A percentile compares a stretch with the other conserved stretches of the same genome.
These are phyloP conservation scores for Nannospalax galili DNA, from an alignment of 2,113 vertebrate genomes.

Conservation along the genomic window DNA sequence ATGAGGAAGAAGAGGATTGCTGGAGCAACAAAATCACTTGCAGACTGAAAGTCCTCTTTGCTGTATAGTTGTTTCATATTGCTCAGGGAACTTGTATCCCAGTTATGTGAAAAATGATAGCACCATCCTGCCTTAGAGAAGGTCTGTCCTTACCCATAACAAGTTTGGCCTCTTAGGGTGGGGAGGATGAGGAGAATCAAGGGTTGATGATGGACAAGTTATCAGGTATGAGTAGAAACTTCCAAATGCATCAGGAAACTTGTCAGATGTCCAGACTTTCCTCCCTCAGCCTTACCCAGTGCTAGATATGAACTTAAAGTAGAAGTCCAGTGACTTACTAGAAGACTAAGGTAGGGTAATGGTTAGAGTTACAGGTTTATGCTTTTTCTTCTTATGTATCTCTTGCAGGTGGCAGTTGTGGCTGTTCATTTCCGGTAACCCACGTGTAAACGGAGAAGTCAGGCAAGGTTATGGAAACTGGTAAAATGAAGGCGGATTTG, in stretches of 20 bases:
- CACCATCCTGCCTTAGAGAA: background rate
- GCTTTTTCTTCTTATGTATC: background rate
- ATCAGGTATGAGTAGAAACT: background rate
- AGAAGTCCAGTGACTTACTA: background rate
- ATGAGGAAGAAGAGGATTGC: background rate
- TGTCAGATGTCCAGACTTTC: background rate
- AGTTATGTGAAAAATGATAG: background rate
- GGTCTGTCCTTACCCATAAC: background rate
- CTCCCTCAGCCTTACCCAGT: background rate
- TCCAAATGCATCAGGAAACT: slow-evolving; percentile 6
- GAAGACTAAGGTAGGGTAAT: background rate
- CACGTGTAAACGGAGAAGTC: background rate
- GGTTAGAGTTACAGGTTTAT: background rate
- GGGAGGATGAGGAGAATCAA: background rate
- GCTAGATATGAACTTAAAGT: background rate
- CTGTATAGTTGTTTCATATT: background rate
- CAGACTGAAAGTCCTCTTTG: background rate
- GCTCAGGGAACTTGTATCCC: background rate
- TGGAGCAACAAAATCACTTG: background rate
- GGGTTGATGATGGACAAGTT: background rate
- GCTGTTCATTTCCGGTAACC: background rate
- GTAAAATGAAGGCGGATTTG: background rate
- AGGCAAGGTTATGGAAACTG: background rate
- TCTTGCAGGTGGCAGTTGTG: background rate
- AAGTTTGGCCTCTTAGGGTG: background rate